Conservation (phyloP, 2,797 vertebrate species). For the Sebastiscus albofasciatus region DNA sequence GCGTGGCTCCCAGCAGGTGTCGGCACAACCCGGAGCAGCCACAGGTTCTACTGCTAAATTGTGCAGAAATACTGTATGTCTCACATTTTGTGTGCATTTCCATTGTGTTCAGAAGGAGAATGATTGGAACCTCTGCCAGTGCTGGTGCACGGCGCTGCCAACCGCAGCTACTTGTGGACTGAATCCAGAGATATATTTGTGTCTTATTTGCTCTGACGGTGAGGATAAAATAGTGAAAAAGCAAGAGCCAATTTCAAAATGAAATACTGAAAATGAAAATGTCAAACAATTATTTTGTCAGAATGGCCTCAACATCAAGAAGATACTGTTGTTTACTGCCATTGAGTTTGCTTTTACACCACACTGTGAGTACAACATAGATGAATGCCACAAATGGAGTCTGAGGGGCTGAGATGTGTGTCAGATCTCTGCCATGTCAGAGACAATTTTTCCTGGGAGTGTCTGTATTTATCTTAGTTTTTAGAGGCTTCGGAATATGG, state of each 20-base stretch:
- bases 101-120: slow-evolving; percentile 10
- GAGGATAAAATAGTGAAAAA: background rate
- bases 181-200: background rate
- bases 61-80: slow-evolving; percentile 6
- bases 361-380: background rate
- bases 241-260: background rate
- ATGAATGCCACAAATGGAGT: slow-evolving; percentile 13
- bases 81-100: background rate
- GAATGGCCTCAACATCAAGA: background rate
- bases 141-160: background rate
- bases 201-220: background rate
- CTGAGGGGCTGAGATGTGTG: background rate
- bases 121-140: background rate
- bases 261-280: background rate
- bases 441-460: background rate
- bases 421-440: background rate
- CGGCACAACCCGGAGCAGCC: background rate
- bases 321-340: background rate
- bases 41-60: background rate
- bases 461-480: background rate
- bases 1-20: slow-evolving; percentile 14
- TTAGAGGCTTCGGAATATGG: background rate
- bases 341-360: background rate
- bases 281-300: background rate
- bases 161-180: background rate